Conservation (phyloP, 2,888 invertebrate genomes). For the Rhamnusium bicolor region DNA sequence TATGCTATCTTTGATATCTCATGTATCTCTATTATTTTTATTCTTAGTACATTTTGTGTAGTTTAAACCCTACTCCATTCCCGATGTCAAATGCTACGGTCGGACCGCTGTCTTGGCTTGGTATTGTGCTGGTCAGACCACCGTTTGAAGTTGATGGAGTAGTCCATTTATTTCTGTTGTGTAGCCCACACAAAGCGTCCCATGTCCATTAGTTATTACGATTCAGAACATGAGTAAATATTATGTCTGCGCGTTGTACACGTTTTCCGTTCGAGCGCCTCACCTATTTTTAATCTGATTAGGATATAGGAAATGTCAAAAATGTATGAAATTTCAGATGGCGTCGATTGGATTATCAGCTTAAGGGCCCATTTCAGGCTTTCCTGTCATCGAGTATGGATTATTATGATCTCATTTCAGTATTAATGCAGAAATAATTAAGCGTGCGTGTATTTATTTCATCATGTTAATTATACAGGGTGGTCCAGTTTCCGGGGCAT, state of each 20-base stretch:
- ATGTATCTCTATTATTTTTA: too few relatives aligned
- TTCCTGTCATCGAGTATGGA: background rate
- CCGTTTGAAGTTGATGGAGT: constrained; percentile 48
- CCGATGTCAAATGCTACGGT: constrained; percentile 15
- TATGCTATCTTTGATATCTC: too few relatives aligned
- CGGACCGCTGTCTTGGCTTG: background rate
- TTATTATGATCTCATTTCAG: background rate
- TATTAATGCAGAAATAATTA: too few relatives aligned
- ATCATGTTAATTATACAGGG: too few relatives aligned
- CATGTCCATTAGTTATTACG: constrained; percentile 43
- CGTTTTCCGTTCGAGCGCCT: background rate
- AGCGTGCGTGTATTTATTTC: too few relatives aligned
- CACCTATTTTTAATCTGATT: background rate
- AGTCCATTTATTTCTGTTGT: constrained; percentile 49
- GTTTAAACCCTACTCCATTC: background rate
- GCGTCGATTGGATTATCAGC: background rate
- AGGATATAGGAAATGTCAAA: background rate
- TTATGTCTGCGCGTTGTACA: background rate
- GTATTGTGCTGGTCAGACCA: constrained; percentile 37
- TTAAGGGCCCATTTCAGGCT: background rate
- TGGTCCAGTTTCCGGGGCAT: too few relatives aligned
- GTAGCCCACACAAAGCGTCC: constrained; percentile 36
- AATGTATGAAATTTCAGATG: background rate
- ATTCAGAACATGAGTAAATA: constrained; percentile 37
- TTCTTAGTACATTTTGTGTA: background rate